phyloP scores from a whole-genome alignment of 2,888 invertebrate genomes.

The Gisinianus flammeolus region DNA sequence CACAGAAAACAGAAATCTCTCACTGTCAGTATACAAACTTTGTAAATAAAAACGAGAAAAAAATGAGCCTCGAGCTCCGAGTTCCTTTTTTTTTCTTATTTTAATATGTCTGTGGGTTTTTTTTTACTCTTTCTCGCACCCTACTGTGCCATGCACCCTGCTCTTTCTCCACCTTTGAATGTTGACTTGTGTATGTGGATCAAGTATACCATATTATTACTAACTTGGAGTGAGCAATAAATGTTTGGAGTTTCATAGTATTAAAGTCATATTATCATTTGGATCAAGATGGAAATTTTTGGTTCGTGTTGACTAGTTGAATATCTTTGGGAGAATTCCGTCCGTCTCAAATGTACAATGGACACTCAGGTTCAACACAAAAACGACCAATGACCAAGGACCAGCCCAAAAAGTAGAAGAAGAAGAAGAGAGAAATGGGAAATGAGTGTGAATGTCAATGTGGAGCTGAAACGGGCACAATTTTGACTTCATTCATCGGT shows the following conservation, averaged over 20 bases:
- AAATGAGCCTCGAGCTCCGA: not conserved
- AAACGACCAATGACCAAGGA: not conserved
- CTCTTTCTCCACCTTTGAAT: too few species aligned
- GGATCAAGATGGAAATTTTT: too few species aligned
- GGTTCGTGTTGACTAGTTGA: too few species aligned
- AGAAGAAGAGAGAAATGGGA: not conserved
- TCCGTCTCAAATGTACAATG: too few species aligned
- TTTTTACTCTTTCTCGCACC: not conserved
- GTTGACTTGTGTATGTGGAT: too few species aligned
- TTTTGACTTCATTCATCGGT: slow-evolving; percentile 12
- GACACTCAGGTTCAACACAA: not conserved
- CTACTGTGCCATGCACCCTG: not conserved
- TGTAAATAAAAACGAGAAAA: too few species aligned
- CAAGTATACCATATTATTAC: too few species aligned
- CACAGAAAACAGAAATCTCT: not conserved
- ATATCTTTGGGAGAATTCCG: too few species aligned
- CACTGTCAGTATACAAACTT: too few species aligned
- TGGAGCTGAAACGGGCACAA: not conserved
- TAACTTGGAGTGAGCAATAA: not conserved
- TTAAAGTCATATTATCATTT: too few species aligned
- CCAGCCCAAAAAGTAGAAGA: not conserved
- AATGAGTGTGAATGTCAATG: not conserved
- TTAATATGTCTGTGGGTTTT: too few species aligned
- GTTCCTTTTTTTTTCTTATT: not conserved
- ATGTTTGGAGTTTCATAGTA: not conserved